Evolutionary conservation across 2,797 vertebrate species (phyloP), one percentile per base, ranked within the genome.

Genomic region (Nyctalus aviator): DNA sequence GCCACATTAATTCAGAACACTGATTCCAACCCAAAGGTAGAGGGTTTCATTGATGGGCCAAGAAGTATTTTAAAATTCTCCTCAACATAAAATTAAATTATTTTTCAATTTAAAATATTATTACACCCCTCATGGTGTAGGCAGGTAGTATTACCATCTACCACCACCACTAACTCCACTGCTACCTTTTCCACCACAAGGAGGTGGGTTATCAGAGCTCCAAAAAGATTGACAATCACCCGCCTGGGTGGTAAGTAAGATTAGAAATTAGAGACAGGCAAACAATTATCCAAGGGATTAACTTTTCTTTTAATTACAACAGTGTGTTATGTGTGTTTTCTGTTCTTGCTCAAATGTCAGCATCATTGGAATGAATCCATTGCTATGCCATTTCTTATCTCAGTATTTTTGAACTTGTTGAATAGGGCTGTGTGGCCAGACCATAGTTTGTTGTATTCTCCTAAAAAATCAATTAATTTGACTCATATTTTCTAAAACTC

Each of bases 321-420:
- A 71, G 48, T 25, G 93, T 79, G 15, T 90, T 30, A 2, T n/a
- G 8, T 32, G 4, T 53, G 59, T 84, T 59, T 88, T 73, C 41
- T 88, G 4, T 81, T 75, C 71, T 86, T 90, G 35, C 53, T 86
- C 30, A 91, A 30, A 88, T 20, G 14, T 69, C 18, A 72, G 35
- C 25, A 18, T 93, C 55, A 41, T 35, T 90, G 15, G 62, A 57
- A 84, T 68, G 53, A 88, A 81, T 66, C 23, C 21, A 46, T 53
- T 57, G 9, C 20, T 57, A 2, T 71, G 25, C 59, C 53, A 44
- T 46, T 69, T 91, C 73, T 90, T 50, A 79, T n/a, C 44, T 90
- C 11, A 37, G 9, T 91, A 73, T 18, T 85, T 89, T 79, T 91
- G 20, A 73, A 88, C 57, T 91, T 96, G 53, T 66, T 64, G 53